Percentiles rank a stretch among this genome's conserved stretches.
These are phyloP conservation scores for Acholoe squamosa DNA, from an alignment of 2,888 invertebrate genomes.

Conservation along the genomic window DNA sequence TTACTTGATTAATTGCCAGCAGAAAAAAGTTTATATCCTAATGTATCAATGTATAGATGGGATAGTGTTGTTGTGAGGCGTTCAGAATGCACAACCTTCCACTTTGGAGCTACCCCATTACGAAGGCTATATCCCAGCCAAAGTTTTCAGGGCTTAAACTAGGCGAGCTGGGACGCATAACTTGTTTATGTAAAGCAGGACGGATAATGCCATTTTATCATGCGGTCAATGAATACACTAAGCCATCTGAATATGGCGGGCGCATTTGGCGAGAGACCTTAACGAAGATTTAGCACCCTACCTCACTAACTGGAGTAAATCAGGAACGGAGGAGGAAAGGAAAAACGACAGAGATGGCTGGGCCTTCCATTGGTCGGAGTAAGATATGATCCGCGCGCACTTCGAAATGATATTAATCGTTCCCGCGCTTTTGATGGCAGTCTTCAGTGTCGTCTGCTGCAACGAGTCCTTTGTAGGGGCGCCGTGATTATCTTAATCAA, in stretches of 20 bases:
- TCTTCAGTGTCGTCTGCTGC: not conserved
- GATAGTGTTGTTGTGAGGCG: not conserved
- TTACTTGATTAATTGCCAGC: not conserved
- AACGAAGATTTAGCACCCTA: constrained; percentile 29
- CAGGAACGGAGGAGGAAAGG: not conserved
- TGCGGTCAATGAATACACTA: constrained; percentile 17
- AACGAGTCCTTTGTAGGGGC: not conserved
- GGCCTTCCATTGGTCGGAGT: not conserved
- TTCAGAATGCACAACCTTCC: not conserved
- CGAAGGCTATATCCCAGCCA: not conserved
- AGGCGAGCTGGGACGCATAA: constrained; percentile 20
- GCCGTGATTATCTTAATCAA: constrained; percentile 57
- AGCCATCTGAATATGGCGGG: constrained; percentile 29
- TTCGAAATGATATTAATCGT: constrained; percentile 55
- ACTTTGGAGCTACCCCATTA: not conserved
- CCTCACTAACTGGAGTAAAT: constrained; percentile 49
- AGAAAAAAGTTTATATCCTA: not conserved
- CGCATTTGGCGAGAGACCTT: constrained; percentile 18
- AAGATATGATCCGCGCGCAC: constrained; percentile 30
- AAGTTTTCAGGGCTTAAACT: not conserved
- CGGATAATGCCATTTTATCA: constrained; percentile 39
- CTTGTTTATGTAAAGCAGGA: constrained; percentile 51
- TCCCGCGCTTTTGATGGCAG: not conserved
- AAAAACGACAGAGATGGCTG: not conserved
- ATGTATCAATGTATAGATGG: not conserved